These are phyloP conservation scores for Diorhabda elongata DNA, from an alignment of 1,140 invertebrate species.

Conservation along the genomic window DNA sequence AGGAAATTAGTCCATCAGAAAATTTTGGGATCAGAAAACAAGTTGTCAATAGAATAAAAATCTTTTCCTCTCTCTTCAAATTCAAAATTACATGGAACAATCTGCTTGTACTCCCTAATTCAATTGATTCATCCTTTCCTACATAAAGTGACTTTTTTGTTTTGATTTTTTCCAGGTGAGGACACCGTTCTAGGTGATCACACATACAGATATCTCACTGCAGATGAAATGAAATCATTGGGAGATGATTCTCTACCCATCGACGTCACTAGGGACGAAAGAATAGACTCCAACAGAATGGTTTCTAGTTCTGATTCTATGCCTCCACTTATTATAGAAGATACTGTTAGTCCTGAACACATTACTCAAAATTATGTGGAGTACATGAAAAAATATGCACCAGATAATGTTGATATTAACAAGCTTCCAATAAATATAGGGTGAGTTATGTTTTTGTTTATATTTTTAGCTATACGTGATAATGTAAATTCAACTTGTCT, in stretches of 20 bases:
- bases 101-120: no score
- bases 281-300: slow-evolving; percentile 61
- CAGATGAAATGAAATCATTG: slow-evolving; percentile 91
- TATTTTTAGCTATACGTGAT: neutral
- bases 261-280: slow-evolving; percentile 85
- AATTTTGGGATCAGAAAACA: no score
- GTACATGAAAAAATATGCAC: slow-evolving; percentile 45
- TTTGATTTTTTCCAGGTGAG: slow-evolving; percentile 61
- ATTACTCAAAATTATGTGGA: slow-evolving; percentile 57
- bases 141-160: no score
- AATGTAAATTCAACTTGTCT: no score
- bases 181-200: slow-evolving; percentile 86
- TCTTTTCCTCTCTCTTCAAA: no score
- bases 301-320: slow-evolving; percentile 47
- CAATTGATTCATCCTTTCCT: no score
- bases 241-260: slow-evolving; percentile 90
- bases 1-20: no score
- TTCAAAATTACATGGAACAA: no score
- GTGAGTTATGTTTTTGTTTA: slow-evolving; percentile 51
- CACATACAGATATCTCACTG: slow-evolving; percentile 86
- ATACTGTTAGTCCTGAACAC: slow-evolving; percentile 61
- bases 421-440: slow-evolving; percentile 68
- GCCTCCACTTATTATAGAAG: slow-evolving; percentile 57
- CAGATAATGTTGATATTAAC: slow-evolving; percentile 69
- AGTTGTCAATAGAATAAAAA: no score